Evolutionary conservation across 2,113 vertebrate genomes (phyloP).

Genomic region (Grammomys dolichurus): DNA sequence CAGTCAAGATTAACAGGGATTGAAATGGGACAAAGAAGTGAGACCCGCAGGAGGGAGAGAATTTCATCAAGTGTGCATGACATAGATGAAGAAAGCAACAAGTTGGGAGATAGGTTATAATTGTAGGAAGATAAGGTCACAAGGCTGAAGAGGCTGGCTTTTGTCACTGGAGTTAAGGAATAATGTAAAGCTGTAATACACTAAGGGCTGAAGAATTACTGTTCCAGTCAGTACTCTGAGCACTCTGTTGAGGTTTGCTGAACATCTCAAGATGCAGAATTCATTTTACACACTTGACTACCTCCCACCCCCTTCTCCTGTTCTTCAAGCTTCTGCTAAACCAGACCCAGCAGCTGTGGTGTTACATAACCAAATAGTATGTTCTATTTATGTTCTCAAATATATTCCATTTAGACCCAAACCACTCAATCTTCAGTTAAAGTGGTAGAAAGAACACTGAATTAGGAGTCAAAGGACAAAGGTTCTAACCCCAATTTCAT

Average conservation of each 20-base stretch:
- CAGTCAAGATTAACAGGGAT: background rate
- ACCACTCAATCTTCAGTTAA: slow-evolving; percentile 56
- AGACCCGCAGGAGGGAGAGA: background rate
- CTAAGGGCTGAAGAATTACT: slow-evolving; percentile 30
- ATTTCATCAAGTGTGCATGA: slow-evolving; percentile 7
- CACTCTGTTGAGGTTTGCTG: slow-evolving; percentile 37
- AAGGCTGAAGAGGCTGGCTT: slow-evolving; percentile 19
- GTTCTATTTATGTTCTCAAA: slow-evolving; percentile 78
- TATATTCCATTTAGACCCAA: slow-evolving; percentile 71
- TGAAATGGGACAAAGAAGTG: slow-evolving; percentile 43
- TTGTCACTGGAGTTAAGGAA: slow-evolving; percentile 36
- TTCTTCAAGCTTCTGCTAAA: slow-evolving; percentile 69
- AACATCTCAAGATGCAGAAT: slow-evolving; percentile 59
- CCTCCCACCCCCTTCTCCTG: slow-evolving; percentile 69
- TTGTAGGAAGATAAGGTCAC: background rate
- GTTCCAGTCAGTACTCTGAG: background rate
- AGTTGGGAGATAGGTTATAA: slow-evolving; percentile 4
- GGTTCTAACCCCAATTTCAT: slow-evolving; percentile 60
- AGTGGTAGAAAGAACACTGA: slow-evolving; percentile 55
- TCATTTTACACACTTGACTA: slow-evolving; percentile 70
- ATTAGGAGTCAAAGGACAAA: slow-evolving; percentile 62
- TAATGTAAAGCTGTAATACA: slow-evolving; percentile 14
- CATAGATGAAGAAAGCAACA: background rate
- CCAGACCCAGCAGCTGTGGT: slow-evolving; percentile 71
- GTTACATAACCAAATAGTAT: slow-evolving; percentile 77